These are phyloP conservation scores for Morpho achilles DNA, from an alignment of 2,888 invertebrate genomes.

Conservation along the genomic window DNA sequence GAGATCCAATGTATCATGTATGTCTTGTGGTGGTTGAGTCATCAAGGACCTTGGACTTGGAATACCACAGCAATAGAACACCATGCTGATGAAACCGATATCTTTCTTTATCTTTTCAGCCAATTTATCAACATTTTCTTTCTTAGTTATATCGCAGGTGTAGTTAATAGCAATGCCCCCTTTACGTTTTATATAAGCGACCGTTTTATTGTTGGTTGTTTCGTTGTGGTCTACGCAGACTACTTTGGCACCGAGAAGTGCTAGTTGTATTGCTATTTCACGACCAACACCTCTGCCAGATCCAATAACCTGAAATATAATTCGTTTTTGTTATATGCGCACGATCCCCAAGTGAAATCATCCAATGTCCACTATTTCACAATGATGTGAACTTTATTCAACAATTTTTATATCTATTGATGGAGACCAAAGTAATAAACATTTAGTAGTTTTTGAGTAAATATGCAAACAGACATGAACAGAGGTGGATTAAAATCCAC, in stretches of 20 bases:
- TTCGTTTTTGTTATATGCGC: too few relatives aligned
- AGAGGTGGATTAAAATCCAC: too few relatives aligned
- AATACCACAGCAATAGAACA: conserved; percentile 82
- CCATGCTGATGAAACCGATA: conserved; percentile 79
- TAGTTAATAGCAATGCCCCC: conserved; percentile 72
- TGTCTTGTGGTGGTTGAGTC: conserved; percentile 69
- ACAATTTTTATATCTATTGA: too few relatives aligned
- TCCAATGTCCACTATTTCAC: too few relatives aligned
- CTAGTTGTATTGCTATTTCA: conserved; percentile 80
- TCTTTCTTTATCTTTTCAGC: conserved; percentile 68
- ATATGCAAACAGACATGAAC: too few relatives aligned
- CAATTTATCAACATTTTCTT: conserved; percentile 65
- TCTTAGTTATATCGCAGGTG: conserved; percentile 78
- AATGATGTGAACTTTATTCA: too few relatives aligned
- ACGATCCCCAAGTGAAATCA: too few relatives aligned
- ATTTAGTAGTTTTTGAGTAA: too few relatives aligned
- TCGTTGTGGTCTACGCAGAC: conserved; percentile 83
- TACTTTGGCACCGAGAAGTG: conserved; percentile 76
- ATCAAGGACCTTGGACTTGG: conserved; percentile 79
- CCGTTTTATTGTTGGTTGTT: conserved; percentile 67
- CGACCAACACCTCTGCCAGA: conserved; percentile 83
- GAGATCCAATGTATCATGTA: conserved; percentile 76
- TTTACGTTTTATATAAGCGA: conserved; percentile 60
- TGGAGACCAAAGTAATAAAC: too few relatives aligned
- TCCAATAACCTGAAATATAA: conserved; percentile 81